Base-by-base conservation (phyloP, 2,888 invertebrate genomes). In the Theodoxus fluviatilis region DNA sequence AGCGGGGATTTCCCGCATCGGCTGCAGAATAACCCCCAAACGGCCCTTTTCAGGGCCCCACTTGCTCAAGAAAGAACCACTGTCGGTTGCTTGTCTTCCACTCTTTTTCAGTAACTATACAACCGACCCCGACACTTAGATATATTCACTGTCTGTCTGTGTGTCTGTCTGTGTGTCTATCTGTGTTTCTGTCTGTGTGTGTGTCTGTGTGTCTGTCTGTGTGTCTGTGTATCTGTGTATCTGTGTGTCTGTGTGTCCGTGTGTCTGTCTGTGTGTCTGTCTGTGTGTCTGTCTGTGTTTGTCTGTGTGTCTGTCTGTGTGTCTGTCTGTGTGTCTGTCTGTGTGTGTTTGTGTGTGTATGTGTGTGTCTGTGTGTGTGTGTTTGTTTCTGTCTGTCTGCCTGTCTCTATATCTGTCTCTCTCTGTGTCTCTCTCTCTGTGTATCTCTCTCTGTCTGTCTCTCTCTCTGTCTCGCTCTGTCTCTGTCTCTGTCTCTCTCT, bases 211-310 rank as follows among this genome's bases (percentile, higher is more conserved):
- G 43, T 40, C 12, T 22, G 47, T 43, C 1, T 66, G 47, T 43
- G 47, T 25, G 18, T 66, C 33, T 43, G 66, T 66, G 47, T 52
- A 25, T 52, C 22, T 52, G 52, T 52, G 52, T 52, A 25, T 52
- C 22, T 52, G 52, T 52, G 52, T 66, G 40, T 47, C 4, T 43
- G 49, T 25, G 47, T 66, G 47, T 49, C 12, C 7, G 43, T 65
- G 31, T 65, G 31, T 40, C n/a, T 65, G 40, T 65, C 22, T 65
- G 65, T 65, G 65, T 65, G 65, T 40, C 1, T 40, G 40, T 65
- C 3, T 35, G 0, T 43, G 0, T 37, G n/a, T 40, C 12, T 67
- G 67, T 67, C 49, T 57, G 57, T 57, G 57, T 57, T 28, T 57
- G 57, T 57, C 31, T 57, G 25, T 57, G 57, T 57, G 25, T 49